phyloP scores from a whole-genome alignment of 2,888 invertebrate genomes.

The Rhagonycha fulva region DNA sequence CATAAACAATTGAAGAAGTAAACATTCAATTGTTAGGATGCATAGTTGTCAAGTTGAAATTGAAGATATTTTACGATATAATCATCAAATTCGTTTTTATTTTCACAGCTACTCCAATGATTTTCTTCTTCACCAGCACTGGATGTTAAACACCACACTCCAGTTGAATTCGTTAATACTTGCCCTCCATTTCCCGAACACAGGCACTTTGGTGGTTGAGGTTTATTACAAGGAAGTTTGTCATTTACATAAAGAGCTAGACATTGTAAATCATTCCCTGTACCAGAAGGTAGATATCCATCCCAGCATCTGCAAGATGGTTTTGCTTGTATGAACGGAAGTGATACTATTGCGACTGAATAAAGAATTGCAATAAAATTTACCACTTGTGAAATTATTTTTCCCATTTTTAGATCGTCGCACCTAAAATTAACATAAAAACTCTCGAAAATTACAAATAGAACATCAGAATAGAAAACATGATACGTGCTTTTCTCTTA shows the following conservation, averaged over 20 bases:
- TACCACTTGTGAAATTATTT: neutral
- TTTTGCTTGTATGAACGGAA: neutral
- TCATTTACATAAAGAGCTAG: constrained; percentile 22
- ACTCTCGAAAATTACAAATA: no score
- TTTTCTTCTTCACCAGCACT: constrained; percentile 10
- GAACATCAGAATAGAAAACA: no score
- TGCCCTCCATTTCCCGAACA: constrained; percentile 26
- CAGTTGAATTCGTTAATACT: constrained; percentile 15
- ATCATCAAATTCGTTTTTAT: constrained; percentile 13
- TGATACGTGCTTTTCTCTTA: no score
- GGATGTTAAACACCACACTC: constrained; percentile 19
- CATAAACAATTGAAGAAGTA: neutral
- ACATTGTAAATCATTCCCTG: constrained; percentile 25
- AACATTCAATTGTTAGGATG: neutral
- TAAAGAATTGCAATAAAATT: neutral
- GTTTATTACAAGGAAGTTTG: constrained; percentile 32
- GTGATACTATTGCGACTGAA: neutral
- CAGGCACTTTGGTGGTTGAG: constrained; percentile 30
- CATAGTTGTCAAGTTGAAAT: neutral
- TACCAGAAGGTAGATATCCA: constrained; percentile 23
- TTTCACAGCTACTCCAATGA: constrained; percentile 20
- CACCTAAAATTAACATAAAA: neutral
- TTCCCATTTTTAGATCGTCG: neutral
- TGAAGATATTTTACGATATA: constrained; percentile 11
- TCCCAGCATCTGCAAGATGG: constrained; percentile 17